phyloP scores from a whole-genome alignment of 2,888 invertebrate species.

The Oligia fasciuncula region DNA sequence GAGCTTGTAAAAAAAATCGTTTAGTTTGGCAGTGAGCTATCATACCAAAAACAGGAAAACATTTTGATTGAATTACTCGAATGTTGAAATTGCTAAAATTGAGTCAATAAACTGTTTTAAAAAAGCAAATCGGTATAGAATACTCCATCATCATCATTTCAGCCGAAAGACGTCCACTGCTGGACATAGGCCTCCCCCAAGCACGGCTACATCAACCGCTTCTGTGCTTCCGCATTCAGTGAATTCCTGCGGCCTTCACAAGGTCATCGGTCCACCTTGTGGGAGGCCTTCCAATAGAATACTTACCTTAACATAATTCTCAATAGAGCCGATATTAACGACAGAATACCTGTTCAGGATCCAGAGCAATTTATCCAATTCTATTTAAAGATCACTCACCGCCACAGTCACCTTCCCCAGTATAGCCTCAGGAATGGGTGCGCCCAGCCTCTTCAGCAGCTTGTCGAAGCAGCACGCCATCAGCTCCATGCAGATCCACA shows the following conservation, averaged over 20 bases:
- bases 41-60: not conserved
- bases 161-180: not conserved
- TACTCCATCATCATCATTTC: not conserved
- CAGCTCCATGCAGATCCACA: slow-evolving; percentile 99
- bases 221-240: no score
- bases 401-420: slow-evolving; percentile 99
- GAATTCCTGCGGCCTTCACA: no score
- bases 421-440: slow-evolving; percentile 98
- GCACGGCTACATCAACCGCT: no score
- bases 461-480: slow-evolving; percentile 99
- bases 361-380: not conserved
- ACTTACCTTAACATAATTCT: not conserved
- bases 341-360: no score
- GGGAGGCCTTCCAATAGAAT: no score
- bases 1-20: not conserved
- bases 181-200: not conserved
- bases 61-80: not conserved
- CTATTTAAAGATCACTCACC: slow-evolving; percentile 89
- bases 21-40: not conserved
- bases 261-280: no score
- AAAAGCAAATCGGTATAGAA: not conserved
- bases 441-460: slow-evolving; percentile 95
- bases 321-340: not conserved
- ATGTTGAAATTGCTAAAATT: not conserved
- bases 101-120: no score